Base-by-base conservation (phyloP, 2,797 vertebrate species). In the Labroides dimidiatus region DNA sequence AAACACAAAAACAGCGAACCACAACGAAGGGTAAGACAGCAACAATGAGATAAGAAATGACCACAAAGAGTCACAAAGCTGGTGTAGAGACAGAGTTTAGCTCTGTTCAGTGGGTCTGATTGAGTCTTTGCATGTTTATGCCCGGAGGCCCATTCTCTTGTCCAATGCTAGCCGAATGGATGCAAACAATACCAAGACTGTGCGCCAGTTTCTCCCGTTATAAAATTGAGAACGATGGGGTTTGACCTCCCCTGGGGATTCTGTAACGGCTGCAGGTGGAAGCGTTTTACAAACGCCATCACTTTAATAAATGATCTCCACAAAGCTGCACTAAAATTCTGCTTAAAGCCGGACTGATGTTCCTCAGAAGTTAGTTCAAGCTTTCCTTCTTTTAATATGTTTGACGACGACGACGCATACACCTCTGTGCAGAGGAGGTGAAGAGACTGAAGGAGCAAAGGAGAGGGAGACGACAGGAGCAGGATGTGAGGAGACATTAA, bases 401-500 rank as follows among this genome's bases (percentile, higher is more conserved):
- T 78, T 87, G 88, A 90, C 85, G 76, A 90, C 85, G 76, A 90
- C 84, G 76, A 82, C 75, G 65, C 84, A 72, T 64, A 84, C 84
- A 81, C 82, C 85, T 80, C 53, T 62, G 37, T 42, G 68, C 59
- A 64, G 64, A 84, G 74, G 78, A 33, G 81, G 75, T 41, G 69
- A 79, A 54, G 75, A 84, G 75, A 71, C 55, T 45, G 60, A 72
- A 59, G 82, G 77, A 64, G 80, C 70, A 67, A 74, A 64, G 69
- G 71, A 83, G 83, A 63, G 70, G 70, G 72, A 75, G 84, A 51
- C 59, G 80, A 79, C 82, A 89, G 64, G 81, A 89, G 79, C 78
- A 65, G 85, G 86, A 83, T 82, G 83, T 83, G 88, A 89, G 70
- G 86, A 91, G 88, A 91, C 87, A 76, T 90, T 90, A 89, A 91